A percentile compares a stretch with the other conserved stretches of the same genome.
Evolutionary conservation across 2,113 vertebrate genomes (phyloP).

Genomic region (Gila orcuttii): DNA sequence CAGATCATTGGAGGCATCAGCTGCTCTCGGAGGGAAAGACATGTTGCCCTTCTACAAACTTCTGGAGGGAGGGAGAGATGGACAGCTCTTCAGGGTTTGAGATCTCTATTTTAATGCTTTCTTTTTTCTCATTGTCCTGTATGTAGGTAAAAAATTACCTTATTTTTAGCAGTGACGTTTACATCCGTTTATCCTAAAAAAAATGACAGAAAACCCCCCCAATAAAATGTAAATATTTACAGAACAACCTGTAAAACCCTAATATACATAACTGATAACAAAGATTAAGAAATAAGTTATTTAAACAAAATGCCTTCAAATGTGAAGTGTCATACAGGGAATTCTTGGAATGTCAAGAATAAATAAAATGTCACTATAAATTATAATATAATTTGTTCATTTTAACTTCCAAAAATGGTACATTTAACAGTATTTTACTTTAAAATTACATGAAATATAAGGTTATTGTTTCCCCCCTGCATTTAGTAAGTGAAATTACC

Average conservation of each 20-base stretch:
- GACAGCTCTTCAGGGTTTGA: constrained; percentile 85
- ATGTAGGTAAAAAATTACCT: background rate
- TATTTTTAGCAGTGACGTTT: background rate
- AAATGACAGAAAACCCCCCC: too few species aligned
- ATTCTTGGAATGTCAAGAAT: background rate
- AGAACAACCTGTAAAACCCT: too few species aligned
- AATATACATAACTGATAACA: too few species aligned
- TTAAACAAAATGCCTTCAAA: background rate
- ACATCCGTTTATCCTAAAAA: background rate
- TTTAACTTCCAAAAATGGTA: too few species aligned
- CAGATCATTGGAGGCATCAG: constrained; percentile 85
- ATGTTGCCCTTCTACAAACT: constrained; percentile 87
- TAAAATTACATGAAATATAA: too few species aligned
- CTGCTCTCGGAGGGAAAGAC: constrained; percentile 83
- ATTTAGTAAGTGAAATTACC: too few species aligned
- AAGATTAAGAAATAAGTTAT: background rate
- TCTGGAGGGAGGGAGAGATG: constrained; percentile 86
- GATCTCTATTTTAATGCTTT: background rate
- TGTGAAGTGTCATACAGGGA: background rate
- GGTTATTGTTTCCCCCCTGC: too few species aligned
- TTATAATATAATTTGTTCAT: too few species aligned
- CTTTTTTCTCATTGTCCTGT: background rate
- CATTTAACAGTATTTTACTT: too few species aligned
- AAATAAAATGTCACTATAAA: background rate
- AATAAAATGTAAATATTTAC: too few species aligned